Conservation (phyloP, 2,113 vertebrate species). For the Microcebus griseorufus region DNA sequence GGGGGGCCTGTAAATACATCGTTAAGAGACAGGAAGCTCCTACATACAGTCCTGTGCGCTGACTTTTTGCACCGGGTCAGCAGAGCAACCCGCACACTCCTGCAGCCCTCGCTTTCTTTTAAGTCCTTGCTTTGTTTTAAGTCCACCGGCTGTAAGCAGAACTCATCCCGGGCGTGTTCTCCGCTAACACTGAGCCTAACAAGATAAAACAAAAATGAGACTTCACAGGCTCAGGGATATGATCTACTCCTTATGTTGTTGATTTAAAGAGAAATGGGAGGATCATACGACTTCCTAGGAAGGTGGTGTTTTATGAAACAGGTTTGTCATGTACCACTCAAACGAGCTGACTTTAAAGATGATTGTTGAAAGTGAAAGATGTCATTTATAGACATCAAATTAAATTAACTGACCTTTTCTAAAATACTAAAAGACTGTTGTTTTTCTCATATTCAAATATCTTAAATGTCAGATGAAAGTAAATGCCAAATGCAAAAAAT, state of each 20-base stretch:
- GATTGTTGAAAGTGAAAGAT: neutral
- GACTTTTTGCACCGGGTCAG: neutral
- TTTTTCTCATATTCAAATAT: slow-evolving; percentile 54
- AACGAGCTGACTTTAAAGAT: neutral
- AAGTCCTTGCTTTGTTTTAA: neutral
- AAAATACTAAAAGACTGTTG: slow-evolving; percentile 52
- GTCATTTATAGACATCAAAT: slow-evolving; percentile 38
- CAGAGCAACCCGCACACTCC: neutral
- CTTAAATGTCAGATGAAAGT: slow-evolving; percentile 60
- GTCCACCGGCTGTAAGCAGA: neutral
- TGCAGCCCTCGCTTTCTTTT: neutral
- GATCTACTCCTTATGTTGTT: neutral
- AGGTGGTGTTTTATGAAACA: neutral
- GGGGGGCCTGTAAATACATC: neutral
- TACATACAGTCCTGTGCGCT: neutral
- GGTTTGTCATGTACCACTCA: neutral
- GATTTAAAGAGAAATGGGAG: neutral
- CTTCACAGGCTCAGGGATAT: neutral
- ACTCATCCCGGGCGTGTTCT: neutral
- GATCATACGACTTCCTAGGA: neutral
- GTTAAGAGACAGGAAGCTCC: neutral
- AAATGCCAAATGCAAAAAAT: slow-evolving; percentile 61
- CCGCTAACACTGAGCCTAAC: neutral
- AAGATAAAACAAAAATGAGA: neutral
- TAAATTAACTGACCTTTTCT: slow-evolving; percentile 54